Evolutionary conservation across 2,113 vertebrate genomes (phyloP).

Genomic region (Ramphastos sulfuratus): DNA sequence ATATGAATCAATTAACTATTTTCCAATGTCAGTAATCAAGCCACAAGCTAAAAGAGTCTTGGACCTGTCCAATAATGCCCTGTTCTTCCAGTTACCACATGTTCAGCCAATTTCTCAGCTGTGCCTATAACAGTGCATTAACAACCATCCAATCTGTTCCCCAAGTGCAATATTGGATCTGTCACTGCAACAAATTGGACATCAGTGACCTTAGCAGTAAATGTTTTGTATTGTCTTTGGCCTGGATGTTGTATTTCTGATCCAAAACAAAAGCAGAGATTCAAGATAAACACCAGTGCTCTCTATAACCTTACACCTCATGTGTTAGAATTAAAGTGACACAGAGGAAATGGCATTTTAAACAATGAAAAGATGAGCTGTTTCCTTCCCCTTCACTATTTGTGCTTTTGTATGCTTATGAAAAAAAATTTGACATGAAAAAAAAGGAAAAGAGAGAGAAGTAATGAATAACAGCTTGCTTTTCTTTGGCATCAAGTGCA

Average conservation of each 20-base stretch:
- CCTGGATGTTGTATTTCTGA: not conserved
- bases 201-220: constrained; percentile 45
- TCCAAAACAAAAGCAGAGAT: constrained; percentile 45
- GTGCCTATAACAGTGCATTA: constrained; percentile 26
- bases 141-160: constrained; percentile 44
- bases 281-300: constrained; percentile 33
- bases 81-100: constrained; percentile 15
- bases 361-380: not conserved
- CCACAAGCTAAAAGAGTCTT: constrained; percentile 25
- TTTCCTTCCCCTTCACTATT: not conserved
- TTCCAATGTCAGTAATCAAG: constrained; percentile 33
- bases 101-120: constrained; percentile 60
- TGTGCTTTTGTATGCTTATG: not conserved
- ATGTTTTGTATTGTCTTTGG: constrained; percentile 61
- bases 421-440: not conserved
- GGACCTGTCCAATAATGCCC: constrained; percentile 36
- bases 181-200: constrained; percentile 61
- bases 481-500: not conserved
- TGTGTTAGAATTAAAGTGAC: constrained; percentile 29
- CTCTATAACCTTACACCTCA: constrained; percentile 7
- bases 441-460: not conserved
- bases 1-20: constrained; percentile 15
- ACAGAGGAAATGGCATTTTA: not conserved
- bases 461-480: not conserved
- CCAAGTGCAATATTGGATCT: constrained; percentile 43